Evolutionary conservation across 2,113 vertebrate genomes (phyloP).

Genomic region (Takifugu flavidus): DNA sequence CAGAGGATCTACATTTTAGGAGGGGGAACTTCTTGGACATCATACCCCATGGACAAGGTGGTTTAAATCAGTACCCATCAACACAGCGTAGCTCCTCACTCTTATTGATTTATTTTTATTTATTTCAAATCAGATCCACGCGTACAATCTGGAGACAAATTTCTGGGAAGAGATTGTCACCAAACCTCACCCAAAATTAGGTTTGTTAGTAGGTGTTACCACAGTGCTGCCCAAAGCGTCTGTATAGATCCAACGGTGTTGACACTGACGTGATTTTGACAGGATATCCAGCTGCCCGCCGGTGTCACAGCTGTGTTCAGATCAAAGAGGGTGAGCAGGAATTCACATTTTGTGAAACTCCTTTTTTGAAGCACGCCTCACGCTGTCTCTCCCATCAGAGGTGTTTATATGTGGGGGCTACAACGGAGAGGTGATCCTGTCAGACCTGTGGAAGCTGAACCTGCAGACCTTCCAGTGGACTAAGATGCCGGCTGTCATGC

Average conservation of each 20-base stretch:
- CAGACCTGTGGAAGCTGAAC: conserved; percentile 93
- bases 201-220: conserved; percentile 61
- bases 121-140: conserved; percentile 82
- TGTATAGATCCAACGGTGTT: not conserved
- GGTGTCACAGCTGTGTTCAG: conserved; percentile 97
- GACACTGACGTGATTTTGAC: not conserved
- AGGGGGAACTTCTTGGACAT: conserved; percentile 96
- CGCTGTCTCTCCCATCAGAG: conserved; percentile 67
- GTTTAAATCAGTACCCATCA: not conserved
- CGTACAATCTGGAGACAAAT: conserved; percentile 97
- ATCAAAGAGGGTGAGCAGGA: conserved; percentile 86
- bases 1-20: conserved; percentile 94
- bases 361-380: not conserved
- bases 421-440: conserved; percentile 90
- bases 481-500: conserved; percentile 88
- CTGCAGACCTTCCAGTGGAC: conserved; percentile 92
- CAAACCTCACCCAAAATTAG: conserved; percentile 90
- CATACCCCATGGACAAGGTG: conserved; percentile 94
- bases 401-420: conserved; percentile 96
- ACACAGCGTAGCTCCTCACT: not conserved
- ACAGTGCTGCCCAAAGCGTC: not conserved
- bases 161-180: conserved; percentile 95
- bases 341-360: not conserved
- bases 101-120: not conserved
- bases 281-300: conserved; percentile 93